Evolutionary conservation across 2,113 vertebrate species (phyloP).

Genomic region (Nothoprocta perdicaria): DNA sequence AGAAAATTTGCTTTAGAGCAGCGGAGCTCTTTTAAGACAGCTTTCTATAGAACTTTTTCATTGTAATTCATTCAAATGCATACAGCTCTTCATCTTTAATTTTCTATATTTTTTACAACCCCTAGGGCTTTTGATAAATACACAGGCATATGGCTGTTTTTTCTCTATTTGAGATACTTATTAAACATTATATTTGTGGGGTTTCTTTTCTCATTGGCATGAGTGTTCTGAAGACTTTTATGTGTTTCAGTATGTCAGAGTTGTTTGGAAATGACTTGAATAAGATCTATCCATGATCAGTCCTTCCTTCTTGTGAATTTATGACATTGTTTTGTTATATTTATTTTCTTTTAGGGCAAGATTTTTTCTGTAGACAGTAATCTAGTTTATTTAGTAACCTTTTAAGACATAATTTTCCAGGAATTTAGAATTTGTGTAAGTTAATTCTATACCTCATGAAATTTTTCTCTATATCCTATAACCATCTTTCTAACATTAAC

Average conservation of each 20-base stretch:
- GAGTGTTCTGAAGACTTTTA: neutral
- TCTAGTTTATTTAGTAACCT: neutral
- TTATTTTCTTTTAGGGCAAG: neutral
- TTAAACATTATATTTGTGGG: neutral
- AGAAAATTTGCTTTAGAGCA: neutral
- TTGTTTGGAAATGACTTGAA: neutral
- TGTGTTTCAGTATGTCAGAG: neutral
- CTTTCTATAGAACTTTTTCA: neutral
- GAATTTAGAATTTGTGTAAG: neutral
- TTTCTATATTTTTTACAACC: neutral
- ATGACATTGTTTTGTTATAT: neutral
- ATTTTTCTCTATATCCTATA: neutral
- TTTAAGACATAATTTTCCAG: neutral
- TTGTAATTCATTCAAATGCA: neutral
- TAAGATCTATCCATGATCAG: neutral
- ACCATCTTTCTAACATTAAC: neutral
- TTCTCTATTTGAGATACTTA: neutral
- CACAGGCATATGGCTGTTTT: neutral
- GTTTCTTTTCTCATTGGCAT: neutral
- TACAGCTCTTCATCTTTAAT: neutral
- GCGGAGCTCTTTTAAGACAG: no score
- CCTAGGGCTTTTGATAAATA: neutral
- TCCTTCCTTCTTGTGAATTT: neutral
- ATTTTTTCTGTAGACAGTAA: neutral
- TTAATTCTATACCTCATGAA: neutral